Evolutionary conservation across 2,113 vertebrate genomes (phyloP).

Genomic region (Nematolebias whitei): DNA sequence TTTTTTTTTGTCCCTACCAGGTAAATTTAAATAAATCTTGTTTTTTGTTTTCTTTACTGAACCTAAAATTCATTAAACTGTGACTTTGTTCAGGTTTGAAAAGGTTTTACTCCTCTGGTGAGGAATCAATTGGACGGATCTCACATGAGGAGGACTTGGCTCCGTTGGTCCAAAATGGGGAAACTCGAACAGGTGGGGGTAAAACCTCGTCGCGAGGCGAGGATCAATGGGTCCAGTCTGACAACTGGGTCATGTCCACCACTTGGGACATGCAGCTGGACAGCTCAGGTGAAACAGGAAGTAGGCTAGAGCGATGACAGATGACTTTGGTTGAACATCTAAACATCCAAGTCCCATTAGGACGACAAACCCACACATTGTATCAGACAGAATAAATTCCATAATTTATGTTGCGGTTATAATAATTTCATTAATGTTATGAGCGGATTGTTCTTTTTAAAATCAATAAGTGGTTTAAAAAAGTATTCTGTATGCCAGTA

Average conservation of each 20-base stretch:
- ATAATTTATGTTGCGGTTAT: neutral
- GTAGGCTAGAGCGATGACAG: conserved; percentile 39
- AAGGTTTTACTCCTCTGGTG: conserved; percentile 9
- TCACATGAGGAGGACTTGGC: conserved; percentile 27
- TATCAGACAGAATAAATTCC: too few species aligned
- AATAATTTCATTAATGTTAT: too few species aligned
- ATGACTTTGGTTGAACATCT: conserved; percentile 49
- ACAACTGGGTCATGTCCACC: conserved; percentile 56
- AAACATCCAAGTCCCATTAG: neutral
- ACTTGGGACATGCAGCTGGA: conserved; percentile 63
- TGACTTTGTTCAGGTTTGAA: conserved; percentile 54
- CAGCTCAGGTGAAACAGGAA: conserved; percentile 56
- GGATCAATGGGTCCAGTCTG: conserved; percentile 30
- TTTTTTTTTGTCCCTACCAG: neutral
- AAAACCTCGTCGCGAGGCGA: conserved; percentile 11
- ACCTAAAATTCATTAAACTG: conserved; percentile 8
- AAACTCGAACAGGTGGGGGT: conserved; percentile 35
- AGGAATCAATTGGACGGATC: conserved; percentile 14
- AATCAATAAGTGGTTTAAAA: too few species aligned
- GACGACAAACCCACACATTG: too few species aligned
- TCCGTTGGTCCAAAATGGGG: conserved; percentile 36
- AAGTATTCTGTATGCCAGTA: too few species aligned
- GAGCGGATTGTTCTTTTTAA: too few species aligned
- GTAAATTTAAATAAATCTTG: neutral
- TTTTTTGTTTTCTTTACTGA: neutral